Evolutionary conservation across 1,140 invertebrate species (phyloP).

Genomic region (Heterodera carotae): DNA sequence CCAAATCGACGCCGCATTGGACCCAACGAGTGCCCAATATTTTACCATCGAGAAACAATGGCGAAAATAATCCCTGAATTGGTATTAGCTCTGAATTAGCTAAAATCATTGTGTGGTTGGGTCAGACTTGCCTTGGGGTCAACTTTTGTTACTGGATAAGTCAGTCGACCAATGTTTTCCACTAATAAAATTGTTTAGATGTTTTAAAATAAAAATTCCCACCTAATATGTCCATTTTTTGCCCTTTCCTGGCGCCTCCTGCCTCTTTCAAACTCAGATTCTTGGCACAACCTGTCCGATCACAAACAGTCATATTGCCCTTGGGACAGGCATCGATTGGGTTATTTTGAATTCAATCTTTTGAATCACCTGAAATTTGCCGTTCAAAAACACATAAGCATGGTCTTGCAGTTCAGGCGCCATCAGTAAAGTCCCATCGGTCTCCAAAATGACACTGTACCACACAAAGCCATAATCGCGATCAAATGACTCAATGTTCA

Average conservation of each 20-base stretch:
- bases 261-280: neutral
- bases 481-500: conserved; percentile 36
- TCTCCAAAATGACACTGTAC: conserved; percentile 20
- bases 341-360: neutral
- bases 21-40: conserved; percentile 25
- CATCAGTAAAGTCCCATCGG: neutral
- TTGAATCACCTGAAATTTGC: conserved; percentile 26
- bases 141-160: conserved; percentile 20
- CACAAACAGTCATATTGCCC: conserved; percentile 24
- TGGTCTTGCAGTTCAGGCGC: conserved; percentile 27
- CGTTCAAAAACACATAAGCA: conserved; percentile 39
- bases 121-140: conserved; percentile 26
- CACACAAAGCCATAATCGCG: conserved; percentile 24
- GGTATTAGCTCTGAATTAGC: neutral
- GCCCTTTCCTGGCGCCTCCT: neutral
- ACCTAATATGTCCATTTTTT: conserved; percentile 21
- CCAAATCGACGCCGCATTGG: conserved; percentile 35
- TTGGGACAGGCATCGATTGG: neutral
- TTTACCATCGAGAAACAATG: neutral
- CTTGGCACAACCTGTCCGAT: conserved; percentile 15
- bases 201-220: neutral
- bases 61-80: neutral
- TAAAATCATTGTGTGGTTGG: neutral
- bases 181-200: conserved; percentile 4
- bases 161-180: conserved; percentile 33